Percentiles rank a stretch among this genome's conserved stretches.
These are phyloP conservation scores for Cephus sareptanus DNA, from an alignment of 2,888 invertebrate species.

Conservation along the genomic window DNA sequence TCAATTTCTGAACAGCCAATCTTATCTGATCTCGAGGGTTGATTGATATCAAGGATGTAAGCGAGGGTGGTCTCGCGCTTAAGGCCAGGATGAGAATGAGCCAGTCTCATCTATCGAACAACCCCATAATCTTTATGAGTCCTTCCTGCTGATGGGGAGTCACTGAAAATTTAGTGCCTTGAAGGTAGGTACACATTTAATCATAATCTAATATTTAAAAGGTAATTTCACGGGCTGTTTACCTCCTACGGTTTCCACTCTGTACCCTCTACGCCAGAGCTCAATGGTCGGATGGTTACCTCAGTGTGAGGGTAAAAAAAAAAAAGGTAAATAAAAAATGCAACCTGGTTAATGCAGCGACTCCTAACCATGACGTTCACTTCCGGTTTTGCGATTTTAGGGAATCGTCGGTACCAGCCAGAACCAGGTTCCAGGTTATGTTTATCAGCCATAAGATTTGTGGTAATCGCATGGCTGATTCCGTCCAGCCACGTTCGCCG, in stretches of 20 bases:
- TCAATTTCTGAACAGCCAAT: slow-evolving; percentile 56
- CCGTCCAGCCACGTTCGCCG: neutral
- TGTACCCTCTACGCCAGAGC: neutral
- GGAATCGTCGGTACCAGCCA: neutral
- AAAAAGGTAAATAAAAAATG: neutral
- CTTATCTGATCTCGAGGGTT: slow-evolving; percentile 61
- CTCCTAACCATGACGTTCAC: slow-evolving; percentile 10
- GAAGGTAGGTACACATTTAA: slow-evolving; percentile 63
- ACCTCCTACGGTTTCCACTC: slow-evolving; percentile 42
- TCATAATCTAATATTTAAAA: slow-evolving; percentile 67
- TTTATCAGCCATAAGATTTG: neutral
- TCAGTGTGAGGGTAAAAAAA: neutral
- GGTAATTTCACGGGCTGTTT: slow-evolving; percentile 67
- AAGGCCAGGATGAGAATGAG: slow-evolving; percentile 25
- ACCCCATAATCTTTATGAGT: slow-evolving; percentile 51
- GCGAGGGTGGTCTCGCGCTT: slow-evolving; percentile 30
- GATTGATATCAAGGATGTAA: slow-evolving; percentile 55
- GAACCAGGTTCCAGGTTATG: neutral
- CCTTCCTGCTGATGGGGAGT: slow-evolving; percentile 17
- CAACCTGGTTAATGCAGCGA: neutral
- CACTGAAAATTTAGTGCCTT: slow-evolving; percentile 58
- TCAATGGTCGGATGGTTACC: neutral
- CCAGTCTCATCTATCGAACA: slow-evolving; percentile 43
- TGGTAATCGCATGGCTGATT: neutral
- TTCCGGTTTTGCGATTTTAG: slow-evolving; percentile 24